Percentiles rank a stretch among this genome's conserved stretches.
phyloP scores from a whole-genome alignment of 2,797 vertebrate genomes.

The Odontamblyopus lacepedii region DNA sequence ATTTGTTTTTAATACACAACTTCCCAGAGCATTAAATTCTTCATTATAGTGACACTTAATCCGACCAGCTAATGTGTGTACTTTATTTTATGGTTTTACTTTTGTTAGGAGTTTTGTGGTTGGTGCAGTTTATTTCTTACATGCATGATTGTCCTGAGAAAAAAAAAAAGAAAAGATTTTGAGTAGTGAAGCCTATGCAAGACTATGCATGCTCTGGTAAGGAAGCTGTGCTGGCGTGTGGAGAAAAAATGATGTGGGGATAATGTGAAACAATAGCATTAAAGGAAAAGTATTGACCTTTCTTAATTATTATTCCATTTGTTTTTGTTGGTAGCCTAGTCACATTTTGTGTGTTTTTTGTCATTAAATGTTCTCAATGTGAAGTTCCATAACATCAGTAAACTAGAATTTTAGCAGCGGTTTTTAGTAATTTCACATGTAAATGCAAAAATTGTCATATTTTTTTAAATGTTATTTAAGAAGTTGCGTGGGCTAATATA shows the following conservation, averaged over 20 bases:
- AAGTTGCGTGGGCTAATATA: constrained; percentile 56
- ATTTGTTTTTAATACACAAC: constrained; percentile 36
- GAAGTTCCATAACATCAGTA: constrained; percentile 59
- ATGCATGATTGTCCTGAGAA: constrained; percentile 31
- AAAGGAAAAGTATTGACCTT: constrained; percentile 25
- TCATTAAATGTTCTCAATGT: constrained; percentile 64
- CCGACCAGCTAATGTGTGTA: constrained; percentile 4
- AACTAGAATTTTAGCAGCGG: constrained; percentile 64
- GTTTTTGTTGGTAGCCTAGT: constrained; percentile 38
- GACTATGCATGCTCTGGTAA: constrained; percentile 48
- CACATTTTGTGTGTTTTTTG: constrained; percentile 30
- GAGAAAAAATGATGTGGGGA: constrained; percentile 19
- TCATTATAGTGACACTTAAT: constrained; percentile 40
- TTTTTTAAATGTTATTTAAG: constrained; percentile 79
- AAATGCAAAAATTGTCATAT: constrained; percentile 66
- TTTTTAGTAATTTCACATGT: constrained; percentile 53
- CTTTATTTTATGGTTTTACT: constrained; percentile 28
- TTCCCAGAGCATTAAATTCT: constrained; percentile 56
- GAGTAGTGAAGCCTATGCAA: constrained; percentile 31
- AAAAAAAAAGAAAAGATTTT: constrained; percentile 19
- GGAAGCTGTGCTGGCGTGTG: constrained; percentile 11
- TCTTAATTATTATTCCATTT: constrained; percentile 32
- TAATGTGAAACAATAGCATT: constrained; percentile 28
- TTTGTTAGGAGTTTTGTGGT: constrained; percentile 17
- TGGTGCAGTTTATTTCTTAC: constrained; percentile 44